Base-by-base conservation (phyloP, 2,797 vertebrate genomes). In the Ceryle rudis region DNA sequence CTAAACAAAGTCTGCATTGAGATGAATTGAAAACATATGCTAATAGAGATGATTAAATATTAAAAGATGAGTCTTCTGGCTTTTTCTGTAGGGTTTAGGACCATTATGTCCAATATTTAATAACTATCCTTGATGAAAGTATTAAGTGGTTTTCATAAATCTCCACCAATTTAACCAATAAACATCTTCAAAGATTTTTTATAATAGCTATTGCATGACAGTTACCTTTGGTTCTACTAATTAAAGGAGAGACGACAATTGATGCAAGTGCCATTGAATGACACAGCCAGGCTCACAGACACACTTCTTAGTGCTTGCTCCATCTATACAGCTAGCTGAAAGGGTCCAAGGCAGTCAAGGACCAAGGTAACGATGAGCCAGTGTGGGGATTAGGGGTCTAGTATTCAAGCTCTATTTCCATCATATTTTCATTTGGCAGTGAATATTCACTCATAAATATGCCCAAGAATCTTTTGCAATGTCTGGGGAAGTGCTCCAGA, bases 1-100 rank as follows among this genome's bases (percentile, higher is more conserved):
- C 77, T 86, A 39, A 84, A 91, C 90, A 96, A 93, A 72, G 81
- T 31, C 33, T 94, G 11, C 17, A 41, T 35, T 96, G 74, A 96
- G 65, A 95, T 86, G 19, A 55, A 81, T 61, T 73, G 41, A 49
- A 78, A 73, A 91, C 52, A 89, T 75, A 95, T 72, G 74, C 33
- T 96, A 97, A 97, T 71, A 75, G 44, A 89, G 57, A 89, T 79
- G 41, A 61, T 82, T 84, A 54, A 91, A 95, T 75, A 87, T 81
- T 84, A 90, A 95, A 97, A 86, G 64, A 95, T 80, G 7, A 90
- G 33, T n/a, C 74, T 75, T 93, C 73, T 82, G 62, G 5, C 13
- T 74, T 83, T 94, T 93, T 90, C 60, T 81, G 70, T 70, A 77
- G 73, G 25, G 61, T 90, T 89, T 91, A 72, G 54, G 14, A 13